These are phyloP conservation scores for Nymphalis urticae DNA, from an alignment of 2,888 invertebrate species.

Conservation along the genomic window DNA sequence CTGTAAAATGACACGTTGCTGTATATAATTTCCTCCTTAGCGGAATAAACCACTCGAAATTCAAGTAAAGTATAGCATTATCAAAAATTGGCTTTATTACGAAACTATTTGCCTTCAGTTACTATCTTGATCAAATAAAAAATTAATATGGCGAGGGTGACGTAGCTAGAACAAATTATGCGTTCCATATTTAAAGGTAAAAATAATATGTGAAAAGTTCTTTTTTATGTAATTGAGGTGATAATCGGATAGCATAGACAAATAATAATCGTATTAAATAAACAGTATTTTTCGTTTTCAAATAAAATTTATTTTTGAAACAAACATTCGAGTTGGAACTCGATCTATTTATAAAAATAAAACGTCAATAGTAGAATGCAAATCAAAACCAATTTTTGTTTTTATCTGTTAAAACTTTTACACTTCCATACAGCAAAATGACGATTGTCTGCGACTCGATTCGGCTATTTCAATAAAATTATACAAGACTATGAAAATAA, in stretches of 20 bases:
- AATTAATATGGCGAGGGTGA: slow-evolving; percentile 68
- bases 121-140: slow-evolving; percentile 78
- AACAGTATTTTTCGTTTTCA: background rate
- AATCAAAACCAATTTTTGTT: slow-evolving; percentile 22
- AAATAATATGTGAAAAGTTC: slow-evolving; percentile 28
- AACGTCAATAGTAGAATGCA: background rate
- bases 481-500: slow-evolving; percentile 64
- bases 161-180: slow-evolving; percentile 66
- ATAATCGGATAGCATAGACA: slow-evolving; percentile 23
- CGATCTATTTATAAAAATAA: background rate
- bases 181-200: slow-evolving; percentile 59
- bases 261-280: background rate
- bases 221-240: slow-evolving; percentile 24
- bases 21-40: slow-evolving; percentile 68
- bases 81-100: slow-evolving; percentile 80
- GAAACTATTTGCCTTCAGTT: slow-evolving; percentile 68
- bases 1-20: slow-evolving; percentile 68
- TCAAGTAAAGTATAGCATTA: slow-evolving; percentile 61
- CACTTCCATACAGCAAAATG: slow-evolving; percentile 34
- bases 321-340: background rate
- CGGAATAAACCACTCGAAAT: slow-evolving; percentile 59
- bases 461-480: slow-evolving; percentile 61
- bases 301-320: background rate
- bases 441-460: slow-evolving; percentile 44
- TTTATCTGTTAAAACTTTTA: slow-evolving; percentile 36